These are phyloP conservation scores for Agapetus fuscipes DNA, from an alignment of 2,888 invertebrate species.

Conservation along the genomic window DNA sequence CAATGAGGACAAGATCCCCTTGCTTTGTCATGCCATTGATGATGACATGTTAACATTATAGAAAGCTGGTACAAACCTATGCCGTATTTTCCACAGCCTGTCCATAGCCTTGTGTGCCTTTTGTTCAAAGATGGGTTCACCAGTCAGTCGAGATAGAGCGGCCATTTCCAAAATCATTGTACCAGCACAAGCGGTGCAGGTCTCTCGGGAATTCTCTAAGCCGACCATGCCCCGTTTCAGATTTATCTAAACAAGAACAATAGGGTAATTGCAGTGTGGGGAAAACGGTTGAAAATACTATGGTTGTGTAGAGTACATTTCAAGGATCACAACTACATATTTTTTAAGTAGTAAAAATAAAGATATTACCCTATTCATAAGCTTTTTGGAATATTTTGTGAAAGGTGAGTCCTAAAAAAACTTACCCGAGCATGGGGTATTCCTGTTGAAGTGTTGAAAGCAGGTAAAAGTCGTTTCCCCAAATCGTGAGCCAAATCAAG, in stretches of 20 bases:
- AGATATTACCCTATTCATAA: conserved; percentile 6
- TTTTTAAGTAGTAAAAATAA: too few species aligned
- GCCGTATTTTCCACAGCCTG: conserved; percentile 88
- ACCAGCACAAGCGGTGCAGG: conserved; percentile 97
- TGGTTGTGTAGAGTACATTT: too few species aligned
- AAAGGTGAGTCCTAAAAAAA: conserved; percentile 4
- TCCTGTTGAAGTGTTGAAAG: conserved; percentile 96
- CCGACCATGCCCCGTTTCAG: conserved; percentile 73
- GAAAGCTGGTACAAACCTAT: conserved; percentile 45
- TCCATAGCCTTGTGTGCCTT: conserved; percentile 96
- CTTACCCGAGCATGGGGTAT: conserved; percentile 90
- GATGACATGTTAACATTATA: too few species aligned
- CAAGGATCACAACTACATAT: too few species aligned
- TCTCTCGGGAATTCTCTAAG: conserved; percentile 70
- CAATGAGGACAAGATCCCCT: too few species aligned
- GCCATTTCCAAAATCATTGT: conserved; percentile 98
- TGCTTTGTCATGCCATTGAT: too few species aligned
- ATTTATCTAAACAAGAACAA: conserved; percentile 62
- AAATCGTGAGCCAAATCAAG: conserved; percentile 86
- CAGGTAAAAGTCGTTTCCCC: conserved; percentile 87
- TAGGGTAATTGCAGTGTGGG: conserved; percentile 5
- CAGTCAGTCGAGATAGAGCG: conserved; percentile 85
- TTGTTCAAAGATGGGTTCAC: conserved; percentile 84
- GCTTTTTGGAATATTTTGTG: too few species aligned
- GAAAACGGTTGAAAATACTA: too few species aligned